These are phyloP conservation scores for Phallusia fumigata DNA, from an alignment of 23 tunicate genomes.

Conservation along the genomic window DNA sequence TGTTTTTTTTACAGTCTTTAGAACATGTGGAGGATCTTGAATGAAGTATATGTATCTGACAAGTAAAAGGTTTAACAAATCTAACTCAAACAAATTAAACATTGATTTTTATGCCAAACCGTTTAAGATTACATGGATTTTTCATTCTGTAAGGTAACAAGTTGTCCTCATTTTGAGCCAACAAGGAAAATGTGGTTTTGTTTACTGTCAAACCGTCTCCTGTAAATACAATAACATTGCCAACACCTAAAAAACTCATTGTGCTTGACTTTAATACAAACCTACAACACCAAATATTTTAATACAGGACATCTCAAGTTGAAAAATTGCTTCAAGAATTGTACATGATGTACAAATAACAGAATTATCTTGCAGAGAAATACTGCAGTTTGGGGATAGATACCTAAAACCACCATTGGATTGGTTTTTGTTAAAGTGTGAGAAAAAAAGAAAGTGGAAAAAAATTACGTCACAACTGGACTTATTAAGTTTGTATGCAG, in stretches of 20 bases:
- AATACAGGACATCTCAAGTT: background rate
- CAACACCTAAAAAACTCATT: background rate
- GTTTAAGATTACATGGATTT: background rate
- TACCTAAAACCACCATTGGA: too few relatives aligned
- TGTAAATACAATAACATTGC: background rate
- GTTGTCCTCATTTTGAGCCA: background rate
- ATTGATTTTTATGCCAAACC: background rate
- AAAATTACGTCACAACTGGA: too few relatives aligned
- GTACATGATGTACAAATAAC: too few relatives aligned
- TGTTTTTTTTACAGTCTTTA: background rate
- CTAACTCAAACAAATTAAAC: background rate
- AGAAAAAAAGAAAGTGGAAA: too few relatives aligned
- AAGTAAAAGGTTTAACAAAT: background rate
- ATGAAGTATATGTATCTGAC: background rate
- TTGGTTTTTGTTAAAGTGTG: too few relatives aligned
- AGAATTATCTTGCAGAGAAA: too few relatives aligned
- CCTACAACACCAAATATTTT: constrained; percentile 6
- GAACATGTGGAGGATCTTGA: constrained; percentile 11
- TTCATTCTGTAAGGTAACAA: constrained; percentile 6
- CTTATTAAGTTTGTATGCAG: background rate
- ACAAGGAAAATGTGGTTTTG: background rate
- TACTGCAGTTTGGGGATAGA: too few relatives aligned
- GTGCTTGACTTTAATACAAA: background rate
- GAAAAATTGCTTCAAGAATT: background rate
- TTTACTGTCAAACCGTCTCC: background rate